These are phyloP conservation scores for Macrocentrus cingulum DNA, from an alignment of 1,140 invertebrate genomes.

Conservation along the genomic window DNA sequence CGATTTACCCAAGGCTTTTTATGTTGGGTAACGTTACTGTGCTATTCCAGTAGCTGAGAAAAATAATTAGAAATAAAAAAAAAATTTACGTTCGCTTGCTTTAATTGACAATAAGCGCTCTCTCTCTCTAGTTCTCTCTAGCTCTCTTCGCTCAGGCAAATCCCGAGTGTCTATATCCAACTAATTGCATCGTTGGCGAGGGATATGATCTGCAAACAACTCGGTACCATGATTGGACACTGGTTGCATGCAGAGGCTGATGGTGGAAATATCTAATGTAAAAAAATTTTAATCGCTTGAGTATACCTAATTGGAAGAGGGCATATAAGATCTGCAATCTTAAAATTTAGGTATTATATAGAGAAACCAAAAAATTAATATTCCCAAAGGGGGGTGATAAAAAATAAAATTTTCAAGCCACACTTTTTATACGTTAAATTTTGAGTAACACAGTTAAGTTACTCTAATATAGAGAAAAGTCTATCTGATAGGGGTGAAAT, in stretches of 20 bases:
- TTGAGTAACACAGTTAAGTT: too few relatives aligned
- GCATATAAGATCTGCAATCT: too few relatives aligned
- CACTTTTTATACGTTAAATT: too few relatives aligned
- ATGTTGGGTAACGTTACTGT: background rate
- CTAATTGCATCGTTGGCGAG: background rate
- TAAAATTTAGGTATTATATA: too few relatives aligned
- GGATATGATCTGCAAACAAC: background rate
- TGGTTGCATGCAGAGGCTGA: background rate
- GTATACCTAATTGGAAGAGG: too few relatives aligned
- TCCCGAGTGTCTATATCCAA: background rate
- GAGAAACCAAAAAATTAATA: too few relatives aligned
- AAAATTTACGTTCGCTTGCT: background rate
- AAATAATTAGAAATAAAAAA: too few relatives aligned
- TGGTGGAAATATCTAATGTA: too few relatives aligned
- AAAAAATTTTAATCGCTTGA: too few relatives aligned
- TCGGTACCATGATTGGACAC: background rate
- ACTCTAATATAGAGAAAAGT: background rate
- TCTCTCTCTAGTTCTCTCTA: background rate
- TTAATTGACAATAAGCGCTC: conserved; percentile 1
- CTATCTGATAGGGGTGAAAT: background rate
- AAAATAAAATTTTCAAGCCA: conserved; percentile 2
- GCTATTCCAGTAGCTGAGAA: background rate
- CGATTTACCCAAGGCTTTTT: too few relatives aligned
- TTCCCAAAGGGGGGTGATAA: background rate
- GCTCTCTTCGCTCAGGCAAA: background rate